Evolutionary conservation across 2,113 vertebrate species (phyloP).

Genomic region (Phoxinus phoxinus): DNA sequence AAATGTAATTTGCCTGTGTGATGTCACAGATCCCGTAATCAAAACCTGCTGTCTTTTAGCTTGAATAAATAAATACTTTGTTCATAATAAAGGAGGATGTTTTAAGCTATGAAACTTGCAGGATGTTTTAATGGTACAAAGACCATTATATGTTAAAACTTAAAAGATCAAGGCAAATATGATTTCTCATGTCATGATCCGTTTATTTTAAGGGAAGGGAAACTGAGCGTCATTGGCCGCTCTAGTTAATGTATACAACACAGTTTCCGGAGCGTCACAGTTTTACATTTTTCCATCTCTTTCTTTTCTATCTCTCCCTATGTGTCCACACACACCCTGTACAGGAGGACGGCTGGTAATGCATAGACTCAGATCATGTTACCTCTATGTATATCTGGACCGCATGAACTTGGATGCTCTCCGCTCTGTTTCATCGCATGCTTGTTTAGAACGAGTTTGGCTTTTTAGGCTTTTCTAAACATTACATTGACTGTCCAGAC

Average conservation of each 20-base stretch:
- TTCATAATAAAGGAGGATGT: too few relatives aligned
- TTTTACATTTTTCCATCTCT: background rate
- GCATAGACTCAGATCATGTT: constrained; percentile 16
- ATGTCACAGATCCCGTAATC: too few relatives aligned
- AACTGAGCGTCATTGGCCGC: background rate
- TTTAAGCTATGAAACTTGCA: too few relatives aligned
- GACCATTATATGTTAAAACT: too few relatives aligned
- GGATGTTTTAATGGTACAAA: too few relatives aligned
- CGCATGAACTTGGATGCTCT: background rate
- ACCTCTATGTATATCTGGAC: constrained; percentile 15
- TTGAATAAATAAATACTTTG: too few relatives aligned
- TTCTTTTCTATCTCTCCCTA: background rate
- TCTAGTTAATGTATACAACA: background rate
- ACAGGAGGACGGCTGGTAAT: background rate
- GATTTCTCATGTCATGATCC: too few relatives aligned
- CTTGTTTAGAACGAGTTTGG: background rate
- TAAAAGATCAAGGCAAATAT: too few relatives aligned
- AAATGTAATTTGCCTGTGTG: too few relatives aligned
- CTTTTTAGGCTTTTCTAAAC: background rate
- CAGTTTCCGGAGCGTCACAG: background rate
- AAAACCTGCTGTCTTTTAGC: too few relatives aligned
- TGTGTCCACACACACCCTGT: background rate
- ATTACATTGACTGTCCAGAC: too few relatives aligned
- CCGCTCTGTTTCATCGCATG: background rate
- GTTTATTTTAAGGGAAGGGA: background rate